phyloP scores from a whole-genome alignment of 2,797 vertebrate species.

The Glyptemys insculpta region DNA sequence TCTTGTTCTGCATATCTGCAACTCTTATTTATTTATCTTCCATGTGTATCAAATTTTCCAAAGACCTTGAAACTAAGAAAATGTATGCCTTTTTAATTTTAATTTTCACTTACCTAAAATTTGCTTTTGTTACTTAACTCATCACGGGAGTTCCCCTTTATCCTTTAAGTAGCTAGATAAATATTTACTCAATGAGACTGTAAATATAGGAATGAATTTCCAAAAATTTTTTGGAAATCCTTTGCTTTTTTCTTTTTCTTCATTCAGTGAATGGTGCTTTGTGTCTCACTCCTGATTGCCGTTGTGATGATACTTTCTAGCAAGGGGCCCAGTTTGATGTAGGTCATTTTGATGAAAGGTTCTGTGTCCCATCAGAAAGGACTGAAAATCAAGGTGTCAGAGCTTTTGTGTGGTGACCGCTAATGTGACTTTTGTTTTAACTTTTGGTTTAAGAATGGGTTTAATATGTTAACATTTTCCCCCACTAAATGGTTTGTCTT shows the following conservation, averaged over 20 bases:
- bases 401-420: background rate
- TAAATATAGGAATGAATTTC: background rate
- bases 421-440: background rate
- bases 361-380: background rate
- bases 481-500: background rate
- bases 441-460: background rate
- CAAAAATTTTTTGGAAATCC: background rate
- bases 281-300: background rate
- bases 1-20: background rate
- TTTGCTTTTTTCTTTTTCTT: background rate
- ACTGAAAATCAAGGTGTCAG: background rate
- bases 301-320: background rate
- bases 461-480: background rate
- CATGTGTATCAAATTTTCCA: background rate
- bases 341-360: background rate
- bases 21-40: background rate
- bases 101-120: slow-evolving; percentile 28
- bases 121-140: slow-evolving; percentile 13
- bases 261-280: background rate
- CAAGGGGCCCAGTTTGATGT: background rate
- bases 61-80: slow-evolving; percentile 17
- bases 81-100: background rate
- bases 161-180: background rate
- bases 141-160: background rate
- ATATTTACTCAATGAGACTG: background rate